A percentile compares a stretch with the other conserved stretches of the same genome.
Conservation (phyloP, 2,888 invertebrate species). For the Beris chalybata region DNA sequence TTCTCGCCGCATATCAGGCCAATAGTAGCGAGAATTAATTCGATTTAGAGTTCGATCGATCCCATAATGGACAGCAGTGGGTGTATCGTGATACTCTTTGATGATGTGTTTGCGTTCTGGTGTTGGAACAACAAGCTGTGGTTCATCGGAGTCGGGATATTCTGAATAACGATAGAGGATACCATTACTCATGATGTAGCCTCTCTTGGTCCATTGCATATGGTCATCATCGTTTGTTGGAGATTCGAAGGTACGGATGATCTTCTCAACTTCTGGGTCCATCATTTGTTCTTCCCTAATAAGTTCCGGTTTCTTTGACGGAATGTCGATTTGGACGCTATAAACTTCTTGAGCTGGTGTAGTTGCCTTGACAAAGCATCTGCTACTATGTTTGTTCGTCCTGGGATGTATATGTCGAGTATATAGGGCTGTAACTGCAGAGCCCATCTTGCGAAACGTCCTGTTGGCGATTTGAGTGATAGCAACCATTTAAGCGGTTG, state of each 20-base stretch:
- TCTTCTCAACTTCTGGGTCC: conserved; percentile 41
- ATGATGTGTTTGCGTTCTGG: conserved; percentile 40
- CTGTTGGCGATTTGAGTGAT: conserved; percentile 48
- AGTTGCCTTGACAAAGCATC: too few species aligned
- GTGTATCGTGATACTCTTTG: not conserved
- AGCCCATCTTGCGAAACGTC: conserved; percentile 55
- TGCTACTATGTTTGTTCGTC: not conserved
- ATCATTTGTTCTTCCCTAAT: too few species aligned
- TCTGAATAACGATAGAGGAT: conserved; percentile 38
- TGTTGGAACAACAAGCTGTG: conserved; percentile 34
- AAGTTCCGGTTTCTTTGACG: too few species aligned
- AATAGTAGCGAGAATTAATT: conserved; percentile 42
- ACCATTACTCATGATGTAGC: conserved; percentile 41
- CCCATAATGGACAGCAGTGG: conserved; percentile 45
- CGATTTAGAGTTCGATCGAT: conserved; percentile 41
- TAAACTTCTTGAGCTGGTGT: too few species aligned
- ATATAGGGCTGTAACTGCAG: conserved; percentile 49
- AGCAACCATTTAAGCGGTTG: conserved; percentile 55
- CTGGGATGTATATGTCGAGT: conserved; percentile 47
- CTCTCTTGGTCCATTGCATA: conserved; percentile 12
- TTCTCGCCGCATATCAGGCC: conserved; percentile 41
- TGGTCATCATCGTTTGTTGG: not conserved
- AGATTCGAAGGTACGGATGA: conserved; percentile 42
- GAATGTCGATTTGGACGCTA: too few species aligned
- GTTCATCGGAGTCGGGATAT: conserved; percentile 11